A percentile compares a stretch with the other conserved stretches of the same genome.
These are phyloP conservation scores for Anas platyrhynchos DNA, from an alignment of 2,113 vertebrate species.

Conservation along the genomic window DNA sequence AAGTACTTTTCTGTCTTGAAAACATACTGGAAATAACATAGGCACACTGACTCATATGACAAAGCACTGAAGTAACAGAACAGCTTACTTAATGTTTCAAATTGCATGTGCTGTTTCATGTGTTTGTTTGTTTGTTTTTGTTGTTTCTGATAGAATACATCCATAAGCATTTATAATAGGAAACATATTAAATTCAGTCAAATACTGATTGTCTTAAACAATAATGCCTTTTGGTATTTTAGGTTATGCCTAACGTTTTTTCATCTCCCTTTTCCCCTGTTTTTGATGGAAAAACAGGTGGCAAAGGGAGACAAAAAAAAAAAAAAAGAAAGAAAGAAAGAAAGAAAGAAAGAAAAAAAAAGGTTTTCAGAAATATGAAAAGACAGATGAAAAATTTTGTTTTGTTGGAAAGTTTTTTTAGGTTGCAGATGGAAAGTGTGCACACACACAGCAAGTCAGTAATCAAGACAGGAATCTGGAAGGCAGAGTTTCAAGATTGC, in stretches of 20 bases:
- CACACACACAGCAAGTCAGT: neutral
- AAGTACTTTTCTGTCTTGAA: neutral
- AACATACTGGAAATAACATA: neutral
- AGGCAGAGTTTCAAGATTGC: neutral
- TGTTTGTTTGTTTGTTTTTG: neutral
- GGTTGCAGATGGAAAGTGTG: neutral
- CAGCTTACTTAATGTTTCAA: neutral
- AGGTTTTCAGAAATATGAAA: neutral
- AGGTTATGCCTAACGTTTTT: neutral
- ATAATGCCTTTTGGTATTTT: neutral
- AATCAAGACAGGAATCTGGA: neutral
- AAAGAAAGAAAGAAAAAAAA: neutral
- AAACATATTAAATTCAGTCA: neutral
- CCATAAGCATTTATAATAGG: neutral
- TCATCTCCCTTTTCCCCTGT: rapidly evolving
- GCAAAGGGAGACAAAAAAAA: neutral
- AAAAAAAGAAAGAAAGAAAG: neutral
- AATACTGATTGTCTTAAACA: neutral
- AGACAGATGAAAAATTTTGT: neutral
- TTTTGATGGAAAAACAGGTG: neutral
- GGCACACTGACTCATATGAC: neutral
- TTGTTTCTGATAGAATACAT: neutral
- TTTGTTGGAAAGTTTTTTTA: neutral
- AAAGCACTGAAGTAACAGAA: neutral
- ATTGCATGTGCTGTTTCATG: neutral